phyloP scores from a whole-genome alignment of 1,140 invertebrate species.

The Paracyclopina nana region DNA sequence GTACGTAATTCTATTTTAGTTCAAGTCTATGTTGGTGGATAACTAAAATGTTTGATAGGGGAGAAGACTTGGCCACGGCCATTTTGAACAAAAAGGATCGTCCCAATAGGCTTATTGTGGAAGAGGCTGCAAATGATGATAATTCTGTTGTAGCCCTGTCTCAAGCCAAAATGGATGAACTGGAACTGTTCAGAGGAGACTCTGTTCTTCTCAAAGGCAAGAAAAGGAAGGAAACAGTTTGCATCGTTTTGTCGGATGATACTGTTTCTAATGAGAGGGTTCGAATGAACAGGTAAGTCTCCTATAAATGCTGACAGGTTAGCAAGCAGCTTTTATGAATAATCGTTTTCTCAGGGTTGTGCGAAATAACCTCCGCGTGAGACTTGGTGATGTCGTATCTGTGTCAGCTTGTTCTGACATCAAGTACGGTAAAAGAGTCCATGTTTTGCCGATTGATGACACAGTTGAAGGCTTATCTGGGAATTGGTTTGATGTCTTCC shows the following conservation, averaged over 20 bases:
- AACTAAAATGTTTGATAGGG: constrained; percentile 21
- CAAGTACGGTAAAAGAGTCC: constrained; percentile 93
- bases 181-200: constrained; percentile 92
- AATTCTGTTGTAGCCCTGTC: constrained; percentile 41
- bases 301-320: too few species aligned
- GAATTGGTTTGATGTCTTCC: constrained; percentile 84
- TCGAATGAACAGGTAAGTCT: too few species aligned
- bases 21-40: too few species aligned
- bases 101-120: constrained; percentile 92
- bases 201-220: constrained; percentile 94
- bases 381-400: constrained; percentile 85
- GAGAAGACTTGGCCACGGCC: constrained; percentile 88
- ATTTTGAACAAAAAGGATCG: constrained; percentile 92
- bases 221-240: constrained; percentile 90
- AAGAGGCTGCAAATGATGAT: constrained; percentile 94
- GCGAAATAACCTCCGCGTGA: constrained; percentile 88
- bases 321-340: too few species aligned
- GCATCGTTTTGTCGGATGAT: constrained; percentile 91
- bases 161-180: constrained; percentile 93
- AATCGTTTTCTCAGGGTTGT: too few species aligned
- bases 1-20: too few species aligned
- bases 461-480: constrained; percentile 94
- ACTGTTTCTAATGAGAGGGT: constrained; percentile 80
- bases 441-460: constrained; percentile 97
- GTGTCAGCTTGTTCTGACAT: constrained; percentile 87